phyloP scores from a whole-genome alignment of 2,797 vertebrate genomes.

The Rousettus madagascariensis region DNA sequence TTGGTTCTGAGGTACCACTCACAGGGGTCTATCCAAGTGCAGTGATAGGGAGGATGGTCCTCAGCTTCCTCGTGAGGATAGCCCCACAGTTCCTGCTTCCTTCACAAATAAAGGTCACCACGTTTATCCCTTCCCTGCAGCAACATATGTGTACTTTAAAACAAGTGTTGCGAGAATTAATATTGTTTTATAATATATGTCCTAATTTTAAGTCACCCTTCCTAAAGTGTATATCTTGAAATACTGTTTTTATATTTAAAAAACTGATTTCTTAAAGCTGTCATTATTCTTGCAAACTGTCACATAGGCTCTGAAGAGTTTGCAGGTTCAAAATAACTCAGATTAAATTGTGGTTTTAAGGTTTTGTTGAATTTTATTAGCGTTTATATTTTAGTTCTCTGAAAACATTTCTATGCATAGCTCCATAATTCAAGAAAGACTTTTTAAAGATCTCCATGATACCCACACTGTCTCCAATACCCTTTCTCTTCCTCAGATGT shows the following conservation, averaged over 20 bases:
- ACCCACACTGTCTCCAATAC: not conserved
- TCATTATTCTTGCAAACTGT: not conserved
- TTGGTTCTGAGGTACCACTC: not conserved
- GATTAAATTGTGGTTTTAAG: not conserved
- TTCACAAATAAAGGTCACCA: not conserved
- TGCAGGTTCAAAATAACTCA: not conserved
- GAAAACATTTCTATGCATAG: not conserved
- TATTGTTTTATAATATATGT: not conserved
- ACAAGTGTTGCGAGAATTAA: not conserved
- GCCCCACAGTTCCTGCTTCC: fast-evolving
- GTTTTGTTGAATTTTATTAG: not conserved
- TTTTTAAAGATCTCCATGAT: not conserved
- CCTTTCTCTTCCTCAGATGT: not conserved
- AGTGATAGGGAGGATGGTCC: too few species aligned
- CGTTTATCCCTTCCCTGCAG: not conserved
- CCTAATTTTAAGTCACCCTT: not conserved
- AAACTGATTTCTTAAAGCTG: not conserved
- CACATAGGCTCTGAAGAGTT: not conserved
- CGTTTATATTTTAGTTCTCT: not conserved
- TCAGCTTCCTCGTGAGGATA: not conserved
- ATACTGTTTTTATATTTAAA: not conserved
- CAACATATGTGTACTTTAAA: not conserved
- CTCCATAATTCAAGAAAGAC: not conserved
- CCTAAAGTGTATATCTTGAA: not conserved
- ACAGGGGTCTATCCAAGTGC: fast-evolving